Conservation (phyloP, 2,888 invertebrate genomes). For the Plagodis dolabraria region DNA sequence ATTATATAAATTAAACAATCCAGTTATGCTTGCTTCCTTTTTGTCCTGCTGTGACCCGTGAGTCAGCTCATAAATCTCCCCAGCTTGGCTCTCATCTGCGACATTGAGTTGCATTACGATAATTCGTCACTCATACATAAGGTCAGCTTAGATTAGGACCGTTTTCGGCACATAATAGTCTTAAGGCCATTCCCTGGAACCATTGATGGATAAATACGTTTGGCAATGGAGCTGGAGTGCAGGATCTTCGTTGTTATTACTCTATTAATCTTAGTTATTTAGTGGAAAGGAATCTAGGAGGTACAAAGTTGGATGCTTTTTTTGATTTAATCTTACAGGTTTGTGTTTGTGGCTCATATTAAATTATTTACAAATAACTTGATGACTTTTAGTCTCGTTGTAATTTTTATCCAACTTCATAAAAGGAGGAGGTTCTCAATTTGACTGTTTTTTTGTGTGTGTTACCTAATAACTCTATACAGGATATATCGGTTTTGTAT, state of each 20-base stretch:
- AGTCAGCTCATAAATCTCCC: constrained; percentile 29
- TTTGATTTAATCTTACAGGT: background rate
- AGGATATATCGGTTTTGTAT: no score
- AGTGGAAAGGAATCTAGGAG: constrained; percentile 6
- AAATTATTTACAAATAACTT: no score
- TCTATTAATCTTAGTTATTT: constrained; percentile 27
- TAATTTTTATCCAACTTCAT: no score
- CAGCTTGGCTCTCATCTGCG: constrained; percentile 35
- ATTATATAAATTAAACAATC: no score
- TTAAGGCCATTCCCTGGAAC: constrained; percentile 65
- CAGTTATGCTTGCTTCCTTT: background rate
- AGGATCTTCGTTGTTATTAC: constrained; percentile 30
- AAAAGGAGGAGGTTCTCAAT: no score
- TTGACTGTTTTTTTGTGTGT: no score
- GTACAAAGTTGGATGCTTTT: background rate
- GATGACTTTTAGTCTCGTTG: no score
- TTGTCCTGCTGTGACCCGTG: constrained; percentile 3
- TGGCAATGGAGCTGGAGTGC: constrained; percentile 60
- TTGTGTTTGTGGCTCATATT: no score
- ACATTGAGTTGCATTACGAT: constrained; percentile 70
- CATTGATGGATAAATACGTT: constrained; percentile 67
- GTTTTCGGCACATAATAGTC: constrained; percentile 69
- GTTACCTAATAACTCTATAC: no score
- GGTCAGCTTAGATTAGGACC: constrained; percentile 60
- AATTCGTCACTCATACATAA: constrained; percentile 55